Evolutionary conservation across 2,797 vertebrate genomes (phyloP).

Genomic region (Spea hammondii): DNA sequence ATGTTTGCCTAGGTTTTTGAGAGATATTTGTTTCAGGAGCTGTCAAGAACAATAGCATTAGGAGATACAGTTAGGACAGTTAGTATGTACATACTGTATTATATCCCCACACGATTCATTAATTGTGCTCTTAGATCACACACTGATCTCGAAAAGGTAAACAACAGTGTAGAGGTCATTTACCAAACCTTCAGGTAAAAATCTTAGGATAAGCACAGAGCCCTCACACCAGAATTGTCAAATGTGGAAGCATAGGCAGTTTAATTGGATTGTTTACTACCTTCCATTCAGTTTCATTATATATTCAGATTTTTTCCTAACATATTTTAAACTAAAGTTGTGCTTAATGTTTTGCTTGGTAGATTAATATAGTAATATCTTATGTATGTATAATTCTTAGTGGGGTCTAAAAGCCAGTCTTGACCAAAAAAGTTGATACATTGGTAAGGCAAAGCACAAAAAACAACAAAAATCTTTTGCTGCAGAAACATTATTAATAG

Average conservation of each 20-base stretch:
- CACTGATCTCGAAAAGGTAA: too few relatives aligned
- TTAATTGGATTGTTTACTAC: conserved; percentile 31
- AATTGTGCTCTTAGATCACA: too few relatives aligned
- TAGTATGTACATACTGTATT: too few relatives aligned
- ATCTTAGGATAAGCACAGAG: conserved; percentile 14
- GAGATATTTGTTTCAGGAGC: too few relatives aligned
- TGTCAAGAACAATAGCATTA: too few relatives aligned
- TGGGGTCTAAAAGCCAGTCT: too few relatives aligned
- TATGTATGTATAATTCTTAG: too few relatives aligned
- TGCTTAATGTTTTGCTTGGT: too few relatives aligned
- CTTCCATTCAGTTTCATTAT: conserved; percentile 25
- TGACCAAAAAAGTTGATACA: background rate
- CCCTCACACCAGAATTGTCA: conserved; percentile 27
- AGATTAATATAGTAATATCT: too few relatives aligned
- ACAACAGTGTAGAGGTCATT: background rate
- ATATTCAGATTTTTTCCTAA: background rate
- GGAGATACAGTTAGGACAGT: too few relatives aligned
- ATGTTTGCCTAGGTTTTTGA: too few relatives aligned
- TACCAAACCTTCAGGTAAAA: conserved; percentile 10
- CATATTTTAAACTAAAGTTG: background rate
- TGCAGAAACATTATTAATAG: conserved; percentile 25
- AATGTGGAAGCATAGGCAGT: conserved; percentile 18
- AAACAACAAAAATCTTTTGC: background rate
- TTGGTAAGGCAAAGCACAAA: background rate
- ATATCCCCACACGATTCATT: too few relatives aligned